Percentiles rank a stretch among this genome's conserved stretches.
These are phyloP conservation scores for Nomia melanderi DNA, from an alignment of 1,140 invertebrate genomes.

Conservation along the genomic window DNA sequence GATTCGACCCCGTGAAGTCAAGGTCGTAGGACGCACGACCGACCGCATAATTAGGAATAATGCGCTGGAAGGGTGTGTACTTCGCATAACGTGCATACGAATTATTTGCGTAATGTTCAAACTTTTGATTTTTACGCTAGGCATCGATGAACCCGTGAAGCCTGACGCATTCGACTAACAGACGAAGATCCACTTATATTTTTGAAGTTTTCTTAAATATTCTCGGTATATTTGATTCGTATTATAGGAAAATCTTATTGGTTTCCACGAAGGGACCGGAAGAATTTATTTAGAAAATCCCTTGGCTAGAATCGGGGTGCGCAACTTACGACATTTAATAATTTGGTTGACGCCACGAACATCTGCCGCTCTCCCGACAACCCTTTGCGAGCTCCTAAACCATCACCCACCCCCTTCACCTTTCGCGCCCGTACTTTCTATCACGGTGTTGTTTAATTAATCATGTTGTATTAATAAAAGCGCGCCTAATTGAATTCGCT, in stretches of 20 bases:
- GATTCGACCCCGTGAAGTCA: slow-evolving; percentile 33
- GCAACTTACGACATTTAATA: slow-evolving; percentile 76
- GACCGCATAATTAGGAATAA: slow-evolving; percentile 35
- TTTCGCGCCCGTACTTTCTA: slow-evolving; percentile 18
- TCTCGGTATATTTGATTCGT: no score
- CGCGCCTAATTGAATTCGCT: slow-evolving; percentile 73
- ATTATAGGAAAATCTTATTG: neutral
- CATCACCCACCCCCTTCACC: slow-evolving; percentile 11
- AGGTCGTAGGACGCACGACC: slow-evolving; percentile 31
- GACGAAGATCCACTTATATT: no score
- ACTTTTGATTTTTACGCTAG: no score
- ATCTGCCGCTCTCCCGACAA: slow-evolving; percentile 74
- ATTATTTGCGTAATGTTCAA: neutral
- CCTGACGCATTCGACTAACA: neutral
- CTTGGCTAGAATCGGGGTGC: slow-evolving; percentile 16
- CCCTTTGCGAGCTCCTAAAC: slow-evolving; percentile 66
- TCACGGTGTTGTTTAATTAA: slow-evolving; percentile 75
- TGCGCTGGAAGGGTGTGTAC: neutral
- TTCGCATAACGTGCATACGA: neutral
- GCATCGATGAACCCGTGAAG: neutral
- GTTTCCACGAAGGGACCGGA: neutral
- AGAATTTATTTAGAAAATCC: slow-evolving; percentile 38
- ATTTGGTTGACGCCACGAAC: slow-evolving; percentile 77
- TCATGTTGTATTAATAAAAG: slow-evolving; percentile 79
- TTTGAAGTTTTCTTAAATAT: no score